These are phyloP conservation scores for Lobophora halterata DNA, from an alignment of 2,888 invertebrate species.

Conservation along the genomic window DNA sequence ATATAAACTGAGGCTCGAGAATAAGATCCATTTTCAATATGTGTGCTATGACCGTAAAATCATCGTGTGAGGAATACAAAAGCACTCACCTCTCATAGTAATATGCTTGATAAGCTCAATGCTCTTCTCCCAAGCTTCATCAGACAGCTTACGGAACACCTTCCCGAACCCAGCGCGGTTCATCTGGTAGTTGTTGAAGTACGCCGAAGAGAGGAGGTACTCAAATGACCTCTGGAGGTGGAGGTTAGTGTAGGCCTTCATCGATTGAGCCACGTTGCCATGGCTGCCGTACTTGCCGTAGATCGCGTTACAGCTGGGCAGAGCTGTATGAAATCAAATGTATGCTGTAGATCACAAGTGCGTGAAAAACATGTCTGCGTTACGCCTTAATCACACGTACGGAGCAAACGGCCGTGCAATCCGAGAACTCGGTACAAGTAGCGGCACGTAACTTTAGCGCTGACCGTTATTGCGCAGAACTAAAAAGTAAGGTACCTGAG, in stretches of 20 bases:
- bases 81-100: slow-evolving; percentile 84
- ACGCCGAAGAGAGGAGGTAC: slow-evolving; percentile 86
- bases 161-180: slow-evolving; percentile 89
- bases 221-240: slow-evolving; percentile 88
- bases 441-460: too few relatives aligned
- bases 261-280: slow-evolving; percentile 59
- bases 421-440: too few relatives aligned
- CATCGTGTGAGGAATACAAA: background rate
- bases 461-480: too few relatives aligned
- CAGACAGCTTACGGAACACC: slow-evolving; percentile 86
- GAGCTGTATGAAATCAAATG: slow-evolving; percentile 50
- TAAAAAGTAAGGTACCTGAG: too few relatives aligned
- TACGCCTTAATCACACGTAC: too few relatives aligned
- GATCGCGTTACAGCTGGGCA: slow-evolving; percentile 83
- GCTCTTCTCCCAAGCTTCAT: slow-evolving; percentile 86
- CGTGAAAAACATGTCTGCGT: too few relatives aligned
- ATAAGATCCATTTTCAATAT: too few relatives aligned
- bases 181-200: slow-evolving; percentile 88
- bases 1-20: too few relatives aligned
- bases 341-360: too few relatives aligned
- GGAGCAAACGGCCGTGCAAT: too few relatives aligned
- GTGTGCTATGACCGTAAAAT: too few relatives aligned
- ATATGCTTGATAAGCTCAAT: slow-evolving; percentile 90
- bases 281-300: slow-evolving; percentile 82
- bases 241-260: slow-evolving; percentile 81